Conservation (phyloP, 2,797 vertebrate genomes). For the Poeciliopsis gracilis region DNA sequence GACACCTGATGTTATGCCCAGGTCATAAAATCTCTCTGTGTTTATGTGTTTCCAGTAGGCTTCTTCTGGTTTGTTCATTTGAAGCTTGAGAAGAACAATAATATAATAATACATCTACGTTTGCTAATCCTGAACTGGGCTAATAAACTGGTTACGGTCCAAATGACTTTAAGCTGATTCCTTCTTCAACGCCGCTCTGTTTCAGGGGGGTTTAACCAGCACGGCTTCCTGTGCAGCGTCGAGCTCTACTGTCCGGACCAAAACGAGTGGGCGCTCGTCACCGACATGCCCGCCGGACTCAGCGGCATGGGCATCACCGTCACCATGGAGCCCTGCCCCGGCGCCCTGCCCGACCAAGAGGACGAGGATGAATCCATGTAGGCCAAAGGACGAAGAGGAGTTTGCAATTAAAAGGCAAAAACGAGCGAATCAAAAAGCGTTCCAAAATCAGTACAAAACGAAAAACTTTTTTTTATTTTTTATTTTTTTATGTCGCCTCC, state of each 20-base stretch:
- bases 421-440: neutral
- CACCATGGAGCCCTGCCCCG: conserved; percentile 88
- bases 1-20: neutral
- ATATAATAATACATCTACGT: neutral
- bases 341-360: conserved; percentile 73
- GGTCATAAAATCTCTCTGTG: neutral
- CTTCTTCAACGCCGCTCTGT: conserved; percentile 16
- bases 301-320: conserved; percentile 87
- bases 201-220: conserved; percentile 86
- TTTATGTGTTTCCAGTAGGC: neutral
- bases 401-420: neutral
- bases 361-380: conserved; percentile 64
- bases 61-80: neutral
- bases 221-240: conserved; percentile 82
- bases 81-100: neutral
- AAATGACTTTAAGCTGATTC: neutral
- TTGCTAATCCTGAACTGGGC: neutral
- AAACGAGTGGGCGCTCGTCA: conserved; percentile 80
- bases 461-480: too few relatives aligned
- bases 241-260: conserved; percentile 81
- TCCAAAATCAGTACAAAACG: conserved; percentile 1
- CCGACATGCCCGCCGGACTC: conserved; percentile 78
- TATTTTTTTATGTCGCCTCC: neutral
- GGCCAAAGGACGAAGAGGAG: neutral
- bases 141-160: neutral